Evolutionary conservation across 2,113 vertebrate species (phyloP).

Genomic region (Cromileptes altivelis): DNA sequence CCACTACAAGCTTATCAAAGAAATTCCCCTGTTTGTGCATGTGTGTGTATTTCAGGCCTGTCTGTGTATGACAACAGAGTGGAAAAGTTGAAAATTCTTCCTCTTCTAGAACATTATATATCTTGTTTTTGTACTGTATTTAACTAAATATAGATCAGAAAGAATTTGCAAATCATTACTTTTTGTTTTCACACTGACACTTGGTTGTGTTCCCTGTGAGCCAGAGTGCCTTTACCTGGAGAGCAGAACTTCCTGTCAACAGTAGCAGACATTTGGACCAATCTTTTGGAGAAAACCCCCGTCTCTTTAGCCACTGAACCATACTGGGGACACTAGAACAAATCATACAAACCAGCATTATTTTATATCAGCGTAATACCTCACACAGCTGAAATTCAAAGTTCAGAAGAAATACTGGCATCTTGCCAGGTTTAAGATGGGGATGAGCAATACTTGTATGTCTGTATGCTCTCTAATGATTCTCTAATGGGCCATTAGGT

Average conservation of each 20-base stretch:
- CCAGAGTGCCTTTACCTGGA: conserved; percentile 64
- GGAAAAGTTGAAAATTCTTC: too few species aligned
- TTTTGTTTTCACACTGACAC: too few species aligned
- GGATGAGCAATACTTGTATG: too few species aligned
- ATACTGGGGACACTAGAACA: conserved; percentile 61
- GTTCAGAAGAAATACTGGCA: background rate
- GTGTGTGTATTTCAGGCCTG: too few species aligned
- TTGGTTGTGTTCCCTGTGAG: too few species aligned
- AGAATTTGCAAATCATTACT: too few species aligned
- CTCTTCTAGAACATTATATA: too few species aligned
- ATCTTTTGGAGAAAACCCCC: conserved; percentile 63
- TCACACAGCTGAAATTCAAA: background rate
- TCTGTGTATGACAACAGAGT: too few species aligned
- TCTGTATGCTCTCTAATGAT: background rate
- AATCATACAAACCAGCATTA: conserved; percentile 16
- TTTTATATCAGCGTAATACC: background rate
- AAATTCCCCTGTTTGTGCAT: too few species aligned
- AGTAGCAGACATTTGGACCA: conserved; percentile 56
- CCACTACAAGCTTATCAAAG: too few species aligned
- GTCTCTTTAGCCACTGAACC: conserved; percentile 62
- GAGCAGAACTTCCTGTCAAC: conserved; percentile 57
- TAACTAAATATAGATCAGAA: too few species aligned
- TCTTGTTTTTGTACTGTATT: too few species aligned
- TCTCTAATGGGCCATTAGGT: background rate
- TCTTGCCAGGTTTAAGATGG: background rate